Evolutionary conservation across 2,113 vertebrate genomes (phyloP), one percentile per base, ranked within the genome.

Genomic region (Dascyllus trimaculatus): DNA sequence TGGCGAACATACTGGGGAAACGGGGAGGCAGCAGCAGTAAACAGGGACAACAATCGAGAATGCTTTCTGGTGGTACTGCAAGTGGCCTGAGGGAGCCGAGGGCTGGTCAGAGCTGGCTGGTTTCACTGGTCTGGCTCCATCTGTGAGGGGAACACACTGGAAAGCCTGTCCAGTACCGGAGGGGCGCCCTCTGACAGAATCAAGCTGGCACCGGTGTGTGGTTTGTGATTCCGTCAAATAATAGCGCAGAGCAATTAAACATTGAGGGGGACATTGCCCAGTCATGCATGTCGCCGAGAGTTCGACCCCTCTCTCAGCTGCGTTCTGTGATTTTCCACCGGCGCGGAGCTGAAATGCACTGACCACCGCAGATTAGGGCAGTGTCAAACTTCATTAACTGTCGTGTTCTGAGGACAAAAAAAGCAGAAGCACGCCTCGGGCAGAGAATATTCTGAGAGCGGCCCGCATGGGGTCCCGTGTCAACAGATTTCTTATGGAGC

Each of bases 241-340:
- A 80, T 22, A 75, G 64, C 40, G 56, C 38, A 64, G 57, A 70
- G 79, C 82, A 88, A 89, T 91, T 88, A 88, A 89, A 92, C 70
- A 82, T 75, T n/a, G 79, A 74, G 29, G 32, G 71, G 65, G 62
- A 83, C 84, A 90, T 89, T 92, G 88, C 80, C 78, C 78, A 88
- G 86, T 90, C 84, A 89, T 78, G 86, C 85, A 82, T 92, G 77
- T 19, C 18, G 66, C 88, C 75, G 67, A 18, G 38, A 82, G 61
- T 85, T 81, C 22, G 52, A 79, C 75, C 56, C 19, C 63, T 61
- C 74, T 75, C 66, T 78, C 58, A 49, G 54, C 32, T 40, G 54
- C 59, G 57, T 60, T 77, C 76, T 82, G 81, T 87, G 77, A 69
- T 68, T 85, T 82, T 77, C 87, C 70, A 78, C 11, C 2, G 10